These are phyloP conservation scores for Thymelicus lineola DNA, from an alignment of 2,888 invertebrate genomes.

Conservation along the genomic window DNA sequence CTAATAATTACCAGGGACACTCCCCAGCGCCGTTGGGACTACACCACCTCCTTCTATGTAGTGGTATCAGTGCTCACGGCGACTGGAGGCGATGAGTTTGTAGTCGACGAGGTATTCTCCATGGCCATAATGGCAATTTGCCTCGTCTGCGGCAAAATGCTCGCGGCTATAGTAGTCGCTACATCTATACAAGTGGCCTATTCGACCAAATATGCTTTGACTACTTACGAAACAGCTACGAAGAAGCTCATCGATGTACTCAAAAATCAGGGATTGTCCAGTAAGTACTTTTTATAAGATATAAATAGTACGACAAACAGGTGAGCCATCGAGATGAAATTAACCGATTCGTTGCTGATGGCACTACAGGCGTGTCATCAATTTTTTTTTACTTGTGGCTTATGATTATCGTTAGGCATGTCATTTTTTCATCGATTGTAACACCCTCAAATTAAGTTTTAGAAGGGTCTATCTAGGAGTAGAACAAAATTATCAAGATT, in stretches of 20 bases:
- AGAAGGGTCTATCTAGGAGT: too few species aligned
- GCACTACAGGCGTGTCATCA: too few species aligned
- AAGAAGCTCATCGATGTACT: conserved; percentile 69
- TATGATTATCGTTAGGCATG: too few species aligned
- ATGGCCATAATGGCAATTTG: conserved; percentile 62
- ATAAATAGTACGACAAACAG: too few species aligned
- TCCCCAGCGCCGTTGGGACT: conserved; percentile 68
- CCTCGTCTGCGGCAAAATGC: conserved; percentile 70
- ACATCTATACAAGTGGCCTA: conserved; percentile 71
- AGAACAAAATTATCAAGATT: too few species aligned
- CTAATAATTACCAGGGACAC: conserved; percentile 55
- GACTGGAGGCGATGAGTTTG: conserved; percentile 72
- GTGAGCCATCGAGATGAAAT: too few species aligned
- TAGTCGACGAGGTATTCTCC: conserved; percentile 55
- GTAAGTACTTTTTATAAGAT: conserved; percentile 54
- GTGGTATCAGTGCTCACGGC: conserved; percentile 65
- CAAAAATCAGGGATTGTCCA: conserved; percentile 74
- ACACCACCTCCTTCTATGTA: conserved; percentile 70
- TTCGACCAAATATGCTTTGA: conserved; percentile 69
- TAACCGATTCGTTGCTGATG: too few species aligned
- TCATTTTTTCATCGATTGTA: too few species aligned
- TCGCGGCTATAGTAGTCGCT: conserved; percentile 70
- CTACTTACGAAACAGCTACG: conserved; percentile 65
- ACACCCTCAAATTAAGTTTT: too few species aligned
- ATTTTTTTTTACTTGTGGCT: too few species aligned